Conservation (phyloP, 2,113 vertebrate genomes). For the Corapipo altera region DNA sequence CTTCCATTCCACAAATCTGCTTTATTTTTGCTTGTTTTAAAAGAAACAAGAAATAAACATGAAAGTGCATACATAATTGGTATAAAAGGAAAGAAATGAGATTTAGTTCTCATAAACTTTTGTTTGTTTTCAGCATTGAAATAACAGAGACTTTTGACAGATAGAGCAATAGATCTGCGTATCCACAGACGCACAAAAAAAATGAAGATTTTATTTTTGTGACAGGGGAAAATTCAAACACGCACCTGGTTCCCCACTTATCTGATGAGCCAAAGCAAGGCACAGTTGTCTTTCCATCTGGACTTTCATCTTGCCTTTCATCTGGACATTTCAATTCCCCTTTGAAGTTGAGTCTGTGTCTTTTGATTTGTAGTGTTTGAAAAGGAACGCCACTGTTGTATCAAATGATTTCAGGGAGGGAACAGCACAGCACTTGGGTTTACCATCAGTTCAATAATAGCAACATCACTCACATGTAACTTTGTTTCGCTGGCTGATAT, state of each 20-base stretch:
- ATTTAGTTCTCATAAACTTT: background rate
- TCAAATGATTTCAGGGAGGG: conserved; percentile 71
- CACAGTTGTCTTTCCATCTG: conserved; percentile 51
- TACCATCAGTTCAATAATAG: conserved; percentile 72
- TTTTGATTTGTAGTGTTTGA: conserved; percentile 68
- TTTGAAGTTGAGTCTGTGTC: conserved; percentile 61
- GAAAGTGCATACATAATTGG: background rate
- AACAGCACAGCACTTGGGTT: conserved; percentile 58
- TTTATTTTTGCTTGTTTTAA: conserved; percentile 39
- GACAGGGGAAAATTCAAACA: conserved; percentile 7
- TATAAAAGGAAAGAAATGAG: background rate
- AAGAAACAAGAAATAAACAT: background rate
- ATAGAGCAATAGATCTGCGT: accelerated
- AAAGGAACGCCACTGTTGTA: conserved; percentile 41
- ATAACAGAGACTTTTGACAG: background rate
- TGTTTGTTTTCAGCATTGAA: background rate
- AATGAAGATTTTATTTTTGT: conserved; percentile 8
- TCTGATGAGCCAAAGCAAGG: conserved; percentile 40
- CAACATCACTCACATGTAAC: conserved; percentile 77
- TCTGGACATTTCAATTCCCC: conserved; percentile 63
- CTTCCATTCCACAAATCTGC: background rate
- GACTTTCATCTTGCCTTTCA: conserved; percentile 64
- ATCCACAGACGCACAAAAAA: background rate
- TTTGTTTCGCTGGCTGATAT: conserved; percentile 78
- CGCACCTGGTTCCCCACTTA: conserved; percentile 26